Percentiles rank a stretch among this genome's conserved stretches.
Conservation (phyloP, 2,113 vertebrate genomes). For the Barnardius zonarius region DNA sequence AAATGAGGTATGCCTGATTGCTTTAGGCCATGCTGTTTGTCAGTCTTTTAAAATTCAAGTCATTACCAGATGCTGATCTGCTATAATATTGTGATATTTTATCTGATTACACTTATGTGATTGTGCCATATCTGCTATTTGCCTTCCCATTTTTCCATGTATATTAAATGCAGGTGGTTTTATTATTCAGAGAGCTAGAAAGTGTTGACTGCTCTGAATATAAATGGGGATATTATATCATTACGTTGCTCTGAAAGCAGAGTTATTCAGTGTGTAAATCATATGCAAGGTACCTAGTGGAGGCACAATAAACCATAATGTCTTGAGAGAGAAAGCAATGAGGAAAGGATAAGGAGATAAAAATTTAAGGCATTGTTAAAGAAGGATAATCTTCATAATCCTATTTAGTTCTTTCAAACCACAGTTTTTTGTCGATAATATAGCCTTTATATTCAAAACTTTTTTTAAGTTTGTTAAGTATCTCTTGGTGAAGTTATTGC, state of each 20-base stretch:
- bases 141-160: conserved; percentile 83
- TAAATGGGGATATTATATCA: conserved; percentile 90
- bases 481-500: conserved; percentile 30
- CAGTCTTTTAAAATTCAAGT: conserved; percentile 82
- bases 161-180: conserved; percentile 90
- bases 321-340: conserved; percentile 80
- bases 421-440: conserved; percentile 72
- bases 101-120: conserved; percentile 89
- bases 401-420: conserved; percentile 74
- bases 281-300: conserved; percentile 76
- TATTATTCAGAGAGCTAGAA: conserved; percentile 83
- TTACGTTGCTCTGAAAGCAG: conserved; percentile 86
- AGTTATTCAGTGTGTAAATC: conserved; percentile 78
- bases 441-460: conserved; percentile 69
- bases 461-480: conserved; percentile 61
- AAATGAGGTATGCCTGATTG: conserved; percentile 75
- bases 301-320: conserved; percentile 86
- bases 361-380: conserved; percentile 80
- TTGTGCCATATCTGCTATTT: conserved; percentile 86
- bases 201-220: conserved; percentile 83
- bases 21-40: conserved; percentile 80
- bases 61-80: conserved; percentile 82
- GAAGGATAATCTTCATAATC: conserved; percentile 79
- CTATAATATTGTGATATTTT: conserved; percentile 89
- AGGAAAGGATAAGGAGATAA: conserved; percentile 77